Base-by-base conservation (phyloP, 2,113 vertebrate species). In the Corynorhinus townsendii region DNA sequence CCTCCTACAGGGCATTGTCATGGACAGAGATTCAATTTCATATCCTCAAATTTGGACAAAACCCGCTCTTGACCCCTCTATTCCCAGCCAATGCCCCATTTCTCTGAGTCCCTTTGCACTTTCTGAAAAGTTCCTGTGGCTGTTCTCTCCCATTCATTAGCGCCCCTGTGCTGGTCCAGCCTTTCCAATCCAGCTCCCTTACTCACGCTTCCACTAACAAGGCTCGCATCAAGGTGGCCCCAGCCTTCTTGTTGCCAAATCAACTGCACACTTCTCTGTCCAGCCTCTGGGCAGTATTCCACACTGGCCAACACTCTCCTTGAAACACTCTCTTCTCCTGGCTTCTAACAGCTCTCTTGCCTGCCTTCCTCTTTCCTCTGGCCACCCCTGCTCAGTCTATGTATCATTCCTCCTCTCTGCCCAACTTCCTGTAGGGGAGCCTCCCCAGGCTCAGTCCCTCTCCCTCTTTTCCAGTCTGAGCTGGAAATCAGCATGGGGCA, bases 91-190 rank as follows among this genome's bases (percentile, higher is more conserved):
- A 20, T 15, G 22, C 28, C 17, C 62, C 56, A 30, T 56, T 90
- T 93, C 59, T 69, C 43, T 28, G 49, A 35, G 80, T 88, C 56
- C 52, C 40, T 85, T 88, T 45, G 38, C 54, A 84, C 33, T 24
- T 71, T 40, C 82, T 92, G 62, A 56, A 62, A 56, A 35, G 47
- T 75, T 15, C 17, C 52, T n/a, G 0, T 8, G 20, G n/a, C 20
- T 20, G 52, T 38, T 72, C 64, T 79, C 43, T 56, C 66, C 11
- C 10, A 7, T 22, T 64, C 79, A 14, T 4, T 15, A 26, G 52
- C 17, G 54, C 22, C 76, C 26, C 2, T n/a, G 38, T 40, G 45
- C 49, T 62, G 16, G 40, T 33, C 17, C 62, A 24, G 30, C n/a
- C 24, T 2, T 66, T 49, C 38, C 16, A 30, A 15, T 24, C 56